These are phyloP conservation scores for Gallinago paraguaiae DNA, from an alignment of 2,113 vertebrate species.

Conservation along the genomic window DNA sequence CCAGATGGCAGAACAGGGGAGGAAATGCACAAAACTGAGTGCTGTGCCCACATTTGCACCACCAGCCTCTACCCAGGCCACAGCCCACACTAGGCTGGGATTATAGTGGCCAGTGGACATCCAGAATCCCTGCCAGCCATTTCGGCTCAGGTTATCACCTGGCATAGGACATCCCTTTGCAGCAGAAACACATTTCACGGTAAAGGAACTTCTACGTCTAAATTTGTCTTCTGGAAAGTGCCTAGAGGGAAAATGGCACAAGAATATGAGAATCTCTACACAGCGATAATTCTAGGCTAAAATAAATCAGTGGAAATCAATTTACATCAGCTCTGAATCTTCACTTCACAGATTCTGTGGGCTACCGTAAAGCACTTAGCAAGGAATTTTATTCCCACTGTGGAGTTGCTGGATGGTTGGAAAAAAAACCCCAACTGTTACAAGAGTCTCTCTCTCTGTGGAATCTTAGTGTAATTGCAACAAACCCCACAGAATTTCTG, in stretches of 20 bases:
- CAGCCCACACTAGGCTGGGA: too few species aligned
- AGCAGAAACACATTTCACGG: neutral
- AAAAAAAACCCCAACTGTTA: neutral
- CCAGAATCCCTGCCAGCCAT: neutral
- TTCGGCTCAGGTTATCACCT: neutral
- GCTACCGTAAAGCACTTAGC: neutral
- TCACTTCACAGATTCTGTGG: neutral
- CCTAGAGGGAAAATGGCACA: neutral
- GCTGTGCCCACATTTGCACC: neutral
- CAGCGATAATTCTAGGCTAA: neutral
- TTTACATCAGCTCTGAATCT: neutral
- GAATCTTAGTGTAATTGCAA: neutral
- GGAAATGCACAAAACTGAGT: neutral
- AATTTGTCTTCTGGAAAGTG: neutral
- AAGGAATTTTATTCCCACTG: neutral
- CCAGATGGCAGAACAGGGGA: neutral
- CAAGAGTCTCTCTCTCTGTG: neutral
- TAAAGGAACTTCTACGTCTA: neutral
- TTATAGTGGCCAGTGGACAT: neutral
- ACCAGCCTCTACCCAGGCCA: neutral
- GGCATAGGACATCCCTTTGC: neutral
- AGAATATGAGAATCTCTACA: neutral
- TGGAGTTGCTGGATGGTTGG: neutral
- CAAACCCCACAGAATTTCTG: neutral
- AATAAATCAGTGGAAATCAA: neutral